Conservation (phyloP, 2,888 invertebrate species). For the Mechanitis messenoides region DNA sequence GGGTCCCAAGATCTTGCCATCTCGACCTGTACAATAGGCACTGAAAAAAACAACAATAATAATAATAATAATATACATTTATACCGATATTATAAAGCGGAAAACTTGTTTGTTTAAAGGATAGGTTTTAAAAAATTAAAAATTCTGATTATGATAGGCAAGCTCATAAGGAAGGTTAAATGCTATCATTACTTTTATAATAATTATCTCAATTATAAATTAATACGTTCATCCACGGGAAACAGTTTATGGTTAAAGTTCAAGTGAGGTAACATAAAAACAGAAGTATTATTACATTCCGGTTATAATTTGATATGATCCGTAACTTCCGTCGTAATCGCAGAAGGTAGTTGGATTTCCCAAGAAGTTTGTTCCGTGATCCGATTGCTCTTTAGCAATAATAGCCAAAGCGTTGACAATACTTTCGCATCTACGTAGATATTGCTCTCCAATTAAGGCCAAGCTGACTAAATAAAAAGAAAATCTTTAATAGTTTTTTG, state of each 20-base stretch:
- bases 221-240: no score
- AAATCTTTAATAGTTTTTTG: no score
- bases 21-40: conserved; percentile 78
- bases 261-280: not conserved
- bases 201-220: no score
- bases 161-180: no score
- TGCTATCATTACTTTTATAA: no score
- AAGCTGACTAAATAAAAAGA: conserved; percentile 52
- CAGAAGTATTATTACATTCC: conserved; percentile 62
- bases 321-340: conserved; percentile 81
- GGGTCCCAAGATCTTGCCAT: conserved; percentile 73
- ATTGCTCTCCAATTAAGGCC: conserved; percentile 70
- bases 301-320: conserved; percentile 69
- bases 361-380: conserved; percentile 77
- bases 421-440: conserved; percentile 82
- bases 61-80: not conserved
- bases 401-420: conserved; percentile 70
- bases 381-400: conserved; percentile 71
- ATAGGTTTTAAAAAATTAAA: no score
- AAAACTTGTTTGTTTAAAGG: no score
- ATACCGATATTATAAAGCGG: no score
- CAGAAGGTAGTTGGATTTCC: conserved; percentile 74
- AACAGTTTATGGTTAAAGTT: no score
- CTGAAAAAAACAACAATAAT: conserved; percentile 47
- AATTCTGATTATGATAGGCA: no score